A percentile compares a stretch with the other conserved stretches of the same genome.
phyloP scores from a whole-genome alignment of 2,888 invertebrate species.

The Bugulina stolonifera region DNA sequence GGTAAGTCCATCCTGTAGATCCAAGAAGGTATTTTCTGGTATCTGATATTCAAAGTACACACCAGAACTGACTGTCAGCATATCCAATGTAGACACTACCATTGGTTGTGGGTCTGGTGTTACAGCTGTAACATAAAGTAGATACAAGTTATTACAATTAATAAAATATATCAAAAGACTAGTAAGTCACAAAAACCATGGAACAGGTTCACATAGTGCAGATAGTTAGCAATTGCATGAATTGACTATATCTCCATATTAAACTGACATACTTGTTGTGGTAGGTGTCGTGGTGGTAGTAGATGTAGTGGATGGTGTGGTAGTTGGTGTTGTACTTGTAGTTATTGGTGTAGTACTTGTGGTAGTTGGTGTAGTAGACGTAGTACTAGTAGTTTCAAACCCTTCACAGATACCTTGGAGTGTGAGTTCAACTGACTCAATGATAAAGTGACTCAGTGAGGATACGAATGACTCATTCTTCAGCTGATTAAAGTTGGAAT shows the following conservation, averaged over 20 bases:
- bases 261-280: slow-evolving; percentile 2
- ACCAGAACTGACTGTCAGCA: slow-evolving; percentile 7
- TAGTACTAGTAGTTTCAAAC: not conserved
- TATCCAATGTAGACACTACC: not conserved
- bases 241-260: no score
- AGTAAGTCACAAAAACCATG: no score
- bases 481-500: slow-evolving; percentile 1
- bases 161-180: no score
- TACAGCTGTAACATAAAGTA: not conserved
- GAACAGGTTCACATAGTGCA: no score
- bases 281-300: not conserved
- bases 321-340: not conserved
- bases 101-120: slow-evolving; percentile 9
- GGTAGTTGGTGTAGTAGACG: slow-evolving; percentile 9
- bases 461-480: not conserved
- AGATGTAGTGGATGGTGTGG: not conserved
- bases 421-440: not conserved
- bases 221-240: no score
- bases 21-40: slow-evolving; percentile 15
- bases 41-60: slow-evolving; percentile 18
- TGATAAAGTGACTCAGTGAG: not conserved
- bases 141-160: no score
- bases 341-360: not conserved
- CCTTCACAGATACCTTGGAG: slow-evolving; percentile 18
- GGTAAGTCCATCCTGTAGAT: slow-evolving; percentile 10